Conservation (phyloP, 2,888 invertebrate species). For the Amphimallon solstitiale region DNA sequence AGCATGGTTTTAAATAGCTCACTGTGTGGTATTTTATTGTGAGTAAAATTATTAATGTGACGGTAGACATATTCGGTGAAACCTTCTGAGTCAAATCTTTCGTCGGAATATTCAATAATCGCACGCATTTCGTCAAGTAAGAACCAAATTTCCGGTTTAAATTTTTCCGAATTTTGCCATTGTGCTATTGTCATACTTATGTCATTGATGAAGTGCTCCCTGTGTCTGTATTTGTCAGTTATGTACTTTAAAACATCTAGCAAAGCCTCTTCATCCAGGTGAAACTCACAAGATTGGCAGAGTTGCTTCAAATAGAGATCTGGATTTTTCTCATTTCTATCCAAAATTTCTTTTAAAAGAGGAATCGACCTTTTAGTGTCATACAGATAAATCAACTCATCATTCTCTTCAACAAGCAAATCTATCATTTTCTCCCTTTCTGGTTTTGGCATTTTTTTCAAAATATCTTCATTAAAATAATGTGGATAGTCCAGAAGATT, state of each 20-base stretch:
- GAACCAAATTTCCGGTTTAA: constrained; percentile 8
- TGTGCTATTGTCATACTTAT: neutral
- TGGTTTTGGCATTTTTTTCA: neutral
- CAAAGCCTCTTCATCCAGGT: neutral
- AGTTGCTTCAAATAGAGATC: neutral
- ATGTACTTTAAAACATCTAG: constrained; percentile 12
- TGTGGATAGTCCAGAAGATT: constrained; percentile 1
- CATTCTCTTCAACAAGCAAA: neutral
- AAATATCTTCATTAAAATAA: neutral
- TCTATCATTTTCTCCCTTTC: neutral
- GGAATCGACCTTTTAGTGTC: constrained; percentile 4
- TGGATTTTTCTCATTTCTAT: neutral
- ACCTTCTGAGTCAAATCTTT: neutral
- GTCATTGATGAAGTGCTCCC: neutral
- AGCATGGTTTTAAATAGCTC: neutral
- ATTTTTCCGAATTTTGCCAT: constrained; percentile 6
- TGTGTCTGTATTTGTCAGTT: neutral
- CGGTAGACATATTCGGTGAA: neutral
- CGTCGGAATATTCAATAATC: neutral
- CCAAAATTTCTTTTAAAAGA: constrained; percentile 1
- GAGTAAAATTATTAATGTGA: neutral
- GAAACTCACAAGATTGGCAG: neutral
- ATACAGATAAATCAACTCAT: constrained; percentile 3
- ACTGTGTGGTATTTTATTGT: neutral
- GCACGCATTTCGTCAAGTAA: neutral